Percentiles rank a stretch among this genome's conserved stretches.
Conservation (phyloP, 2,888 invertebrate genomes). For the Eumerus sabulonum region DNA sequence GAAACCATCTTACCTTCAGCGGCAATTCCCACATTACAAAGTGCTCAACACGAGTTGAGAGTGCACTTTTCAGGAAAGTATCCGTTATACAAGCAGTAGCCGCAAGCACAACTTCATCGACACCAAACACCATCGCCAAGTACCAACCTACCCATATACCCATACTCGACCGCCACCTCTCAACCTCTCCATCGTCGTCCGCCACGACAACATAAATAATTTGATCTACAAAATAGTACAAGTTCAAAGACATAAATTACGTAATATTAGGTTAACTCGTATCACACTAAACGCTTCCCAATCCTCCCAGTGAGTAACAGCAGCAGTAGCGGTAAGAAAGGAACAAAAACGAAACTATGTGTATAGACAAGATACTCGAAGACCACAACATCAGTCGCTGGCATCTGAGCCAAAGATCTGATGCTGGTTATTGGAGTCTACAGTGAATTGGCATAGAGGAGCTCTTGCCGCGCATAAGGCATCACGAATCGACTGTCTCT, state of each 20-base stretch:
- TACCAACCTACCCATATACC: slow-evolving; percentile 51
- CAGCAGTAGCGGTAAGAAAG: slow-evolving; percentile 25
- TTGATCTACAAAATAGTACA: slow-evolving; percentile 69
- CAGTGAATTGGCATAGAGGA: background rate
- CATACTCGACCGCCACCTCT: slow-evolving; percentile 36
- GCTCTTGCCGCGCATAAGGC: slow-evolving; percentile 22
- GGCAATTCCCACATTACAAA: slow-evolving; percentile 62
- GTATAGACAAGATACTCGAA: slow-evolving; percentile 24
- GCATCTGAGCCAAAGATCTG: slow-evolving; percentile 59
- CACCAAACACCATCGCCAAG: slow-evolving; percentile 30
- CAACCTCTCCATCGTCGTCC: too few relatives aligned
- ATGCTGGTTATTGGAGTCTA: slow-evolving; percentile 54
- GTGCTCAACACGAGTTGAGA: slow-evolving; percentile 9
- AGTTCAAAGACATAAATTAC: slow-evolving; percentile 69
- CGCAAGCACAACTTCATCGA: slow-evolving; percentile 46
- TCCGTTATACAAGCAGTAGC: slow-evolving; percentile 50
- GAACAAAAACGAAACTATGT: background rate
- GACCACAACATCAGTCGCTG: slow-evolving; percentile 53
- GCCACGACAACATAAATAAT: slow-evolving; percentile 67
- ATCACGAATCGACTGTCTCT: background rate
- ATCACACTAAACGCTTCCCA: slow-evolving; percentile 67
- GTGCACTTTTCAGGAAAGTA: slow-evolving; percentile 11
- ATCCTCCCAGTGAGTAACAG: slow-evolving; percentile 47
- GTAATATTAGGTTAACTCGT: slow-evolving; percentile 68
- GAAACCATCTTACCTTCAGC: slow-evolving; percentile 60